Conservation (phyloP, 2,888 invertebrate species). For the Mythimna lalbum region DNA sequence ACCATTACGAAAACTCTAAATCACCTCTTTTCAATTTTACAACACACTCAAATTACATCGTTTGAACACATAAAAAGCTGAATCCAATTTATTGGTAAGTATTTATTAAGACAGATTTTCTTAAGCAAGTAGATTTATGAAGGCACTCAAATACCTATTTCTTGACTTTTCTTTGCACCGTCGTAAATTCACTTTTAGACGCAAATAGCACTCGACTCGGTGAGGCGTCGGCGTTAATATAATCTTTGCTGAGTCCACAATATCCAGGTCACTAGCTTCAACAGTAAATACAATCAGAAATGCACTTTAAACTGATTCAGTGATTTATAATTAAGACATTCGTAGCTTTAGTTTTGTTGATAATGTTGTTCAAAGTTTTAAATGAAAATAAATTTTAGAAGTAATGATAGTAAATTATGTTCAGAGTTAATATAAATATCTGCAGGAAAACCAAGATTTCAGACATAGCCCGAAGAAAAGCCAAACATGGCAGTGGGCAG, state of each 20-base stretch:
- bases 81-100: constrained; percentile 34
- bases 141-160: constrained; percentile 54
- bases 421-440: too few relatives aligned
- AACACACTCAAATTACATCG: constrained; percentile 25
- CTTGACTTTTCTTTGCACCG: constrained; percentile 55
- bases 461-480: too few relatives aligned
- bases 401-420: not conserved
- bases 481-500: too few relatives aligned
- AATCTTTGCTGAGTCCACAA: constrained; percentile 71
- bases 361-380: constrained; percentile 34
- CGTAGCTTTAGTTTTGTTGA: constrained; percentile 30
- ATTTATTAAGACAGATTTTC: constrained; percentile 42
- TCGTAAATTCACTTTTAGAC: constrained; percentile 63
- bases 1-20: not conserved
- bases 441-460: too few relatives aligned
- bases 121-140: constrained; percentile 44
- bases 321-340: constrained; percentile 54
- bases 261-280: constrained; percentile 75
- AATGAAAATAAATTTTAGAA: constrained; percentile 25
- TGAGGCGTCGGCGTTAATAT: constrained; percentile 73
- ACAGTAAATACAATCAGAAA: constrained; percentile 73
- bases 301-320: constrained; percentile 62
- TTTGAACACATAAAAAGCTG: constrained; percentile 18
- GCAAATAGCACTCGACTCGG: constrained; percentile 71
- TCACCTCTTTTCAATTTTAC: not conserved